Conservation (phyloP, 2,797 vertebrate genomes). For the Ctenopoma multispine region DNA sequence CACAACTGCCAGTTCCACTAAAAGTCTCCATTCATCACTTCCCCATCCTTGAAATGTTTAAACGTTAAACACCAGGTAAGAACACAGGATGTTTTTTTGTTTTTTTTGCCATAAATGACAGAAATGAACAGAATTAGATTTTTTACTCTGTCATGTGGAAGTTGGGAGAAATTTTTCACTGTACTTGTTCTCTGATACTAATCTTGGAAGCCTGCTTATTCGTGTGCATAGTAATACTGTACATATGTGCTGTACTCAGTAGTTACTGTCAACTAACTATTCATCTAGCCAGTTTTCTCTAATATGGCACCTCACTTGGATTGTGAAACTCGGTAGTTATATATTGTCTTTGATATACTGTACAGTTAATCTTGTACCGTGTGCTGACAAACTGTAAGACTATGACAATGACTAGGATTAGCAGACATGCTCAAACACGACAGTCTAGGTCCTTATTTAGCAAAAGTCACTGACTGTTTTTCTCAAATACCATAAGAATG, state of each 20-base stretch:
- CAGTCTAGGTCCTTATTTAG: not conserved
- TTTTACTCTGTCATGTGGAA: not conserved
- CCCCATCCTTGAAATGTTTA: constrained; percentile 6
- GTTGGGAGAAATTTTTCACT: not conserved
- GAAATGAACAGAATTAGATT: not conserved
- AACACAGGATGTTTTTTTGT: not conserved
- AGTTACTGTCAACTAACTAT: constrained; percentile 27
- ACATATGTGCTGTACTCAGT: not conserved
- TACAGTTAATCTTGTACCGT: constrained; percentile 2
- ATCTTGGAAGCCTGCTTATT: not conserved
- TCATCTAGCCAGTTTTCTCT: constrained; percentile 18
- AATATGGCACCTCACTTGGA: constrained; percentile 7
- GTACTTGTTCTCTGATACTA: not conserved
- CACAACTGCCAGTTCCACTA: not conserved
- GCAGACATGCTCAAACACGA: constrained; percentile 5
- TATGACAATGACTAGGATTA: constrained; percentile 2
- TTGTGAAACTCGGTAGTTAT: constrained; percentile 17
- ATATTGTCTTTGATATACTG: constrained; percentile 10
- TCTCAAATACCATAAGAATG: not conserved
- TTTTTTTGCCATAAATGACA: constrained; percentile 22
- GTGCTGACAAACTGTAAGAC: not conserved
- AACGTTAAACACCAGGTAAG: constrained; percentile 11
- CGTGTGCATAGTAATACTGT: not conserved
- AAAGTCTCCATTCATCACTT: constrained; percentile 8
- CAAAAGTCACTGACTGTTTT: constrained; percentile 18